A percentile compares a stretch with the other conserved stretches of the same genome.
These are phyloP conservation scores for Stenurella melanura DNA, from an alignment of 2,888 invertebrate genomes.

Conservation along the genomic window DNA sequence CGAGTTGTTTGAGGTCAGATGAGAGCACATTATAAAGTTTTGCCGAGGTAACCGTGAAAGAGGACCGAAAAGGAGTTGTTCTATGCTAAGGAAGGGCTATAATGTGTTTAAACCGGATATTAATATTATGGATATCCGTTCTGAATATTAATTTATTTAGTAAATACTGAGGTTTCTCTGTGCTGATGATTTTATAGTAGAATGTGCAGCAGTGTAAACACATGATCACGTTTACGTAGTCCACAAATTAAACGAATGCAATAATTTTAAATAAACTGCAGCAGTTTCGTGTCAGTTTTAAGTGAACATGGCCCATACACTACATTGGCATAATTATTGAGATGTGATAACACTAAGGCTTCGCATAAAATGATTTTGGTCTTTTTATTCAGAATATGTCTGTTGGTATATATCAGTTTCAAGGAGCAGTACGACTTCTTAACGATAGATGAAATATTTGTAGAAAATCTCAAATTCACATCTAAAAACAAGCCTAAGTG, in stretches of 20 bases:
- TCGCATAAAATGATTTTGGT: too few species aligned
- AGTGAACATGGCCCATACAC: background rate
- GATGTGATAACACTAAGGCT: too few species aligned
- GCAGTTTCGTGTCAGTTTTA: background rate
- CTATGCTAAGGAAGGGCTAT: background rate
- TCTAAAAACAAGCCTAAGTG: background rate
- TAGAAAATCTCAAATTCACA: background rate
- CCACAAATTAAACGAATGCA: too few species aligned
- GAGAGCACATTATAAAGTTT: too few species aligned
- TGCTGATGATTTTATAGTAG: background rate
- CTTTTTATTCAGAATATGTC: too few species aligned
- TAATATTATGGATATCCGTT: too few species aligned
- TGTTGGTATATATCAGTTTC: background rate
- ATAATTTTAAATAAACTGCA: background rate
- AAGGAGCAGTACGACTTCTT: background rate
- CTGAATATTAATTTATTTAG: too few species aligned
- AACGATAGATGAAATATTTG: background rate
- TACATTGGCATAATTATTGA: background rate
- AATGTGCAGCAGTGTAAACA: background rate
- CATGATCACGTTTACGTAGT: constrained; percentile 8
- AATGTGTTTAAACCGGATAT: background rate
- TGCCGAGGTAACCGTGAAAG: too few species aligned
- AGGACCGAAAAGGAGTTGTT: background rate
- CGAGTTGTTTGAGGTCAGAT: too few species aligned
- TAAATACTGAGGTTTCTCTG: background rate